Evolutionary conservation across 2,113 vertebrate species (phyloP), one percentile per base, ranked within the genome.

Genomic region (Formicarius rufipectus): DNA sequence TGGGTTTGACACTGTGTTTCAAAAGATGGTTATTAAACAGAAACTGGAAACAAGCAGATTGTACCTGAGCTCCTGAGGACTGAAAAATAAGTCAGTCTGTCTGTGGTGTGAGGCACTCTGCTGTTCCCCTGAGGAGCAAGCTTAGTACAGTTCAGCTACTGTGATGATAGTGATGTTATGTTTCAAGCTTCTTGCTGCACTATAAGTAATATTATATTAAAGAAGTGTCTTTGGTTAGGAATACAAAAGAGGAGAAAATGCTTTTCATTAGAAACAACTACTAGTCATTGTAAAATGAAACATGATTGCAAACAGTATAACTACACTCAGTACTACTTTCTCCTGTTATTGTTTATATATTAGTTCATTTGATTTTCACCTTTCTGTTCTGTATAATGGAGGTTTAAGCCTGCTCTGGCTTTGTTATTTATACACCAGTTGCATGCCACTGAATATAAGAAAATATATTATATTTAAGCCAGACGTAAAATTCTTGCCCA

Each of bases 181-280:
- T 93, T 92, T 87, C 69, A 80, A 71, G 58, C 79, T 96, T 95
- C 66, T 94, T n/a, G 60, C 33, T 71, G 75, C 78, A 56, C 52
- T 76, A 49, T 60, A 90, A 84, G 76, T 71, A 19, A 40, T 53
- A 45, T 66, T 31, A 37, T 52, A 67, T 77, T 90, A 87, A 85
- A 74, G 53, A n/a, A 69, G 23, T 80, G 55, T 71, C 74, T 87
- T 93, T 81, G 63, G 49, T 37, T 69, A 83, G 81, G 59, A 76
- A 64, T 77, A 58, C 17, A 42, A n/a, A 93, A 82, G 23, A 37
- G 56, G 58, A 67, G 45, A 72, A 96, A 85, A 79, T 37, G 22
- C 21, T 66, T 82, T 92, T n/a, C 33, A 66, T 67, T 63, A 64
- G 50, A 60, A 91, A 56, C 14, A 87, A 28, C 47, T 77, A 30